Conservation (phyloP, 2,888 invertebrate genomes). For the Cephonodes hylas region DNA sequence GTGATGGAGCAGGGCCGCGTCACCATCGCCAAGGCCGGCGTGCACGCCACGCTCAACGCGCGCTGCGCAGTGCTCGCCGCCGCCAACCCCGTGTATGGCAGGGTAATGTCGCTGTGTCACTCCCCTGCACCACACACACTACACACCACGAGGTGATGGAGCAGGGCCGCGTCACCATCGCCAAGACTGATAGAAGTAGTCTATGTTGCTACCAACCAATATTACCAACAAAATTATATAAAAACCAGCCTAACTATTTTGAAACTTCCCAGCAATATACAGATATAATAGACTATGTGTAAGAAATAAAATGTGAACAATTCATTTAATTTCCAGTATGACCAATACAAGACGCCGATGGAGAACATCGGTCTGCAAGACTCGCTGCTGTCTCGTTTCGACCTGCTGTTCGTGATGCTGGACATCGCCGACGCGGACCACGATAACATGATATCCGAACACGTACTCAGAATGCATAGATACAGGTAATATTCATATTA, state of each 20-base stretch:
- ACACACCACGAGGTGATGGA: too few species aligned
- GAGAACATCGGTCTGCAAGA: conserved; percentile 99
- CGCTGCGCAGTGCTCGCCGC: conserved; percentile 98
- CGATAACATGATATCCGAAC: conserved; percentile 96
- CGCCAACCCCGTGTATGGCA: conserved; percentile 97
- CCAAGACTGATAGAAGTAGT: too few species aligned
- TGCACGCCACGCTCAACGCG: conserved; percentile 98
- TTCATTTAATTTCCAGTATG: conserved; percentile 87
- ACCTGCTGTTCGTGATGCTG: conserved; percentile 97
- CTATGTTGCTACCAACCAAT: neutral
- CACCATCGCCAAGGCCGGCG: conserved; percentile 99
- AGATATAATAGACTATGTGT: neutral
- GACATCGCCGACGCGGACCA: conserved; percentile 95
- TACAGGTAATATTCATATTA: too few species aligned
- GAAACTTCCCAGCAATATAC: neutral
- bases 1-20: conserved; percentile 99
- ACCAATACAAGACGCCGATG: conserved; percentile 99
- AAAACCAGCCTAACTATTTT: too few species aligned
- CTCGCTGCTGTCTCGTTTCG: conserved; percentile 98
- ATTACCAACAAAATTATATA: too few species aligned
- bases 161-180: too few species aligned
- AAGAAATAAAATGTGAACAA: too few species aligned
- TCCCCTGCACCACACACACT: too few species aligned
- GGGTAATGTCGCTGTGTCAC: too few species aligned
- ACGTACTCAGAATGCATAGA: conserved; percentile 98